Conservation (phyloP, 2,888 invertebrate species). For the Nemotelus nigrinus region DNA sequence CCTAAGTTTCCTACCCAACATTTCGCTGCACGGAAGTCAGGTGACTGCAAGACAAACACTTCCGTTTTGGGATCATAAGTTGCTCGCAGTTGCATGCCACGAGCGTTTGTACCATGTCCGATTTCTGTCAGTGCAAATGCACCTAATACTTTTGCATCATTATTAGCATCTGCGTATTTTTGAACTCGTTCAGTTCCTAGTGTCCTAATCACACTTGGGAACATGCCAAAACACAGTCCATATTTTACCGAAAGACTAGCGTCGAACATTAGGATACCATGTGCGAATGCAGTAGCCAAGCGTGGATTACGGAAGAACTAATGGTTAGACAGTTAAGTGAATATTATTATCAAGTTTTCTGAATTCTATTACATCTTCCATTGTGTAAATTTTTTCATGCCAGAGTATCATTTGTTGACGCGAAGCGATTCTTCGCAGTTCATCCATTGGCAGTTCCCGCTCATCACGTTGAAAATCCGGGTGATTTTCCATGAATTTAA, state of each 20-base stretch:
- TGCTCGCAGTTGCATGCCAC: constrained; percentile 86
- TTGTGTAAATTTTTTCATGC: constrained; percentile 68
- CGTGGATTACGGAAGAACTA: constrained; percentile 67
- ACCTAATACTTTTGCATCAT: constrained; percentile 68
- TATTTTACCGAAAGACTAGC: constrained; percentile 74
- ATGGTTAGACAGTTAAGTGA: too few species aligned
- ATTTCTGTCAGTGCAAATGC: constrained; percentile 91
- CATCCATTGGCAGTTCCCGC: constrained; percentile 68
- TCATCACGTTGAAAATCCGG: constrained; percentile 68
- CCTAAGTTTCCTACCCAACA: constrained; percentile 87
- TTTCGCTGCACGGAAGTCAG: constrained; percentile 82
- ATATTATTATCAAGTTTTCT: constrained; percentile 43
- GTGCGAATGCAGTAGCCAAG: constrained; percentile 66
- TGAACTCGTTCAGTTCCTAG: constrained; percentile 74
- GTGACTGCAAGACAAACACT: constrained; percentile 78
- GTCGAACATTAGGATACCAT: constrained; percentile 70
- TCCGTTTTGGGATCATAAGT: constrained; percentile 78
- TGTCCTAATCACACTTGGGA: constrained; percentile 72
- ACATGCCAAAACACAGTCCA: constrained; percentile 74
- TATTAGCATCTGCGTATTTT: constrained; percentile 65
- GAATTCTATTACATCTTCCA: constrained; percentile 49
- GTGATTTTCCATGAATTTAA: constrained; percentile 70
- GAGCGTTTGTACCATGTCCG: constrained; percentile 90
- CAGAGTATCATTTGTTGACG: constrained; percentile 73
- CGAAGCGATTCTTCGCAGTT: constrained; percentile 68